Conservation (phyloP, 2,888 invertebrate species). For the Dryobotodes eremita region DNA sequence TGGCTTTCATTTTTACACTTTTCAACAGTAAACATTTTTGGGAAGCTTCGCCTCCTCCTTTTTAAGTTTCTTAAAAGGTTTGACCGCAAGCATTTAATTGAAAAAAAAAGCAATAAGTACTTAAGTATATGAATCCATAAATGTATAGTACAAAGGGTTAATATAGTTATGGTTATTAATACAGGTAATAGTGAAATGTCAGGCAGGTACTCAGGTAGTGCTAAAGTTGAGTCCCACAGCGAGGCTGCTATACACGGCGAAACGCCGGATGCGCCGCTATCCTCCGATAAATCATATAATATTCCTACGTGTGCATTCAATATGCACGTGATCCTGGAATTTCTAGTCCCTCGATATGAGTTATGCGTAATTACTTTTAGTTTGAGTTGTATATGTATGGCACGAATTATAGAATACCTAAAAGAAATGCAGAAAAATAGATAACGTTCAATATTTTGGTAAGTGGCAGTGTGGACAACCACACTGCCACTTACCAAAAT, state of each 20-base stretch:
- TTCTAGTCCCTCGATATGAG: conserved; percentile 14
- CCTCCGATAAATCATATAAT: conserved; percentile 32
- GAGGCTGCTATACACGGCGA: conserved; percentile 14
- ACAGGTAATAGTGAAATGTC: neutral
- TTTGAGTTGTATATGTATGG: neutral
- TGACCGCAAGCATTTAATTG: neutral
- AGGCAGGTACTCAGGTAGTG: neutral
- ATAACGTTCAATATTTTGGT: neutral
- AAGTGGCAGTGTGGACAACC: too few species aligned
- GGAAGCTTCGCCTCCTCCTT: neutral
- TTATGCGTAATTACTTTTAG: conserved; percentile 40
- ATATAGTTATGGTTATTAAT: neutral
- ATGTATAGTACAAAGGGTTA: too few species aligned
- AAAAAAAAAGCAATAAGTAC: neutral
- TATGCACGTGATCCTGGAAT: conserved; percentile 27
- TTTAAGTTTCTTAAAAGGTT: neutral
- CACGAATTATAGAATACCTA: conserved; percentile 11
- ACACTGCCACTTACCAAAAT: too few species aligned
- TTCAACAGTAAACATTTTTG: neutral
- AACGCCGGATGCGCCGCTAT: conserved; percentile 35
- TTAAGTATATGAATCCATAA: neutral
- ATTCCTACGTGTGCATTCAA: conserved; percentile 33
- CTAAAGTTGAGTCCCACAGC: conserved; percentile 33
- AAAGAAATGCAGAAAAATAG: neutral
- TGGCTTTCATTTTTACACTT: neutral